phyloP scores from a whole-genome alignment of 2,113 vertebrate genomes.

The Axis porcinus region DNA sequence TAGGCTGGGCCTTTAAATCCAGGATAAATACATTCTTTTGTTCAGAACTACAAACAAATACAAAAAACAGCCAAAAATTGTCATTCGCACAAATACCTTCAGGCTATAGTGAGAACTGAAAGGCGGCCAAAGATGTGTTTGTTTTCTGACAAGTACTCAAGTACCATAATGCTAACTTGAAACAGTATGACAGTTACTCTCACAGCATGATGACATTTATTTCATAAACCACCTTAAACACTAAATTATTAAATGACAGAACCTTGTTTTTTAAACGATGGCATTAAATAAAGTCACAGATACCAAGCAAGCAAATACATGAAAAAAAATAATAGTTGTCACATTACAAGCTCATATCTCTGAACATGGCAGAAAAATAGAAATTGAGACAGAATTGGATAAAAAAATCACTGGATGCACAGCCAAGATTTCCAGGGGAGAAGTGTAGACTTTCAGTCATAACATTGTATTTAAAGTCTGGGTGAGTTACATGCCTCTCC shows the following conservation, averaged over 20 bases:
- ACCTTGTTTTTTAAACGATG: neutral
- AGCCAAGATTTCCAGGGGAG: neutral
- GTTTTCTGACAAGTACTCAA: slow-evolving; percentile 19
- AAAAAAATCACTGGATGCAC: neutral
- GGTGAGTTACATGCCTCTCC: neutral
- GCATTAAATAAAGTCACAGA: neutral
- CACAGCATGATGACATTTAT: neutral
- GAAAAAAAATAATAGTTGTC: neutral
- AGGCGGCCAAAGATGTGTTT: neutral
- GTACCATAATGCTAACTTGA: neutral
- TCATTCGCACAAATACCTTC: neutral
- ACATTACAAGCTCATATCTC: neutral
- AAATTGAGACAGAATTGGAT: neutral
- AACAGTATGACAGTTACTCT: neutral
- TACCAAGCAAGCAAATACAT: neutral
- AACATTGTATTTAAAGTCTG: neutral
- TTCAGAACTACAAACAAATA: slow-evolving; percentile 33
- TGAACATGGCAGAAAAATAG: neutral
- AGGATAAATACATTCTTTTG: neutral
- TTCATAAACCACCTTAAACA: neutral
- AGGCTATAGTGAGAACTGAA: slow-evolving; percentile 4
- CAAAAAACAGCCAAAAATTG: slow-evolving; percentile 1
- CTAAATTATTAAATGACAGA: neutral
- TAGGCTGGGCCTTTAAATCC: neutral
- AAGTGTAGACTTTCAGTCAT: neutral